Evolutionary conservation across 2,113 vertebrate species (phyloP).

Genomic region (Oxygymnocypris stewartii): DNA sequence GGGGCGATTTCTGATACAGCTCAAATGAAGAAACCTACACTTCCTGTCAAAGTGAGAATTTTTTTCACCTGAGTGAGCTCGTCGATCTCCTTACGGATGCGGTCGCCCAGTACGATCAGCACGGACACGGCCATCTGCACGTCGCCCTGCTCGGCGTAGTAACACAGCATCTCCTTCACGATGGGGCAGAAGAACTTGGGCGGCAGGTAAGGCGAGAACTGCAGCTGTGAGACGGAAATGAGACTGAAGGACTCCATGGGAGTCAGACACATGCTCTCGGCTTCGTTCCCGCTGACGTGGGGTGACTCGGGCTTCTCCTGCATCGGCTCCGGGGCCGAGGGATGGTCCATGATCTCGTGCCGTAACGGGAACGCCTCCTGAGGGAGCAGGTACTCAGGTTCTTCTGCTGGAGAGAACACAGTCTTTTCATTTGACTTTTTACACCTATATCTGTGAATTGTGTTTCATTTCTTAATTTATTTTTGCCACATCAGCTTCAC

Average conservation of each 20-base stretch:
- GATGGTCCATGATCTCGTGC: conserved; percentile 94
- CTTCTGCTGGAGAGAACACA: conserved; percentile 71
- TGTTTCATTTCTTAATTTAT: conserved; percentile 46
- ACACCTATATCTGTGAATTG: neutral
- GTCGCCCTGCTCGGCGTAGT: conserved; percentile 93
- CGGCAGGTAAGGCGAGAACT: conserved; percentile 85
- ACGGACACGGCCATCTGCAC: conserved; percentile 95
- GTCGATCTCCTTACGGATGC: conserved; percentile 91
- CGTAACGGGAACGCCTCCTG: conserved; percentile 94
- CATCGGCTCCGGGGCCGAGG: conserved; percentile 86
- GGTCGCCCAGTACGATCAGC: conserved; percentile 92
- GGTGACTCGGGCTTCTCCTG: conserved; percentile 91
- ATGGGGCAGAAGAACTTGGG: conserved; percentile 88
- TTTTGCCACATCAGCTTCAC: too few species aligned
- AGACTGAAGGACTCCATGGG: conserved; percentile 93
- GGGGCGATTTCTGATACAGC: too few species aligned
- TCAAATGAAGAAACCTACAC: neutral
- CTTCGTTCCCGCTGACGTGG: conserved; percentile 93
- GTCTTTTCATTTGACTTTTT: neutral
- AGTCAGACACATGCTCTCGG: conserved; percentile 84
- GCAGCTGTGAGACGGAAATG: conserved; percentile 90
- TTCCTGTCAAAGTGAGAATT: neutral
- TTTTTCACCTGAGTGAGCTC: conserved; percentile 85
- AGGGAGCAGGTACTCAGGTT: conserved; percentile 89
- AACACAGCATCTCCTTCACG: conserved; percentile 86